Evolutionary conservation across 2,113 vertebrate genomes (phyloP).

Genomic region (Leptosomus discolor): DNA sequence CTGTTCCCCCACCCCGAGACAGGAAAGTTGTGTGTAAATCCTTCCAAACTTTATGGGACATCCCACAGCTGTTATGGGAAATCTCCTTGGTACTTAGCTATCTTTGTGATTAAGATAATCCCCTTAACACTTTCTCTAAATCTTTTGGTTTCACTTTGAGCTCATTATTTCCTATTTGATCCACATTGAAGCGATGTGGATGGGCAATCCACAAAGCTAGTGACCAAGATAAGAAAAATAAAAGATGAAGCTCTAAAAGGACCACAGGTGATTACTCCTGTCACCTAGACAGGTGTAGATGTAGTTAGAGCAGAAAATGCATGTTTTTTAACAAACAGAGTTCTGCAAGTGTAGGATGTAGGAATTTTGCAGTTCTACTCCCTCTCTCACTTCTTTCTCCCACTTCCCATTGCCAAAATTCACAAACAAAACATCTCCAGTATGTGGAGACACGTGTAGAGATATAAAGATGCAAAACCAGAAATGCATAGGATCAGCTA

Average conservation of each 20-base stretch:
- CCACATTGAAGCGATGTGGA: too few relatives aligned
- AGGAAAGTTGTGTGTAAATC: neutral
- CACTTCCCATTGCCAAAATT: neutral
- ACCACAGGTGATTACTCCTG: neutral
- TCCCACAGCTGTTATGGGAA: neutral
- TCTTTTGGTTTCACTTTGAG: neutral
- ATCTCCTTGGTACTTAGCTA: neutral
- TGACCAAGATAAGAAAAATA: neutral
- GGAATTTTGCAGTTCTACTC: neutral
- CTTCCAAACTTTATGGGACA: neutral
- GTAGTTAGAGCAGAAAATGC: neutral
- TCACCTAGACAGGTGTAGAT: neutral
- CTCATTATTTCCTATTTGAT: neutral
- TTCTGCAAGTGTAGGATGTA: neutral
- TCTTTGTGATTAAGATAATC: neutral
- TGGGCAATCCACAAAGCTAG: neutral
- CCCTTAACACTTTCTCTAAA: neutral
- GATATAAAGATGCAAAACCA: neutral
- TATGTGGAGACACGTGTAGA: neutral
- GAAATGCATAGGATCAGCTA: neutral
- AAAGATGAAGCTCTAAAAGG: neutral
- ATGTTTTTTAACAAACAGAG: neutral
- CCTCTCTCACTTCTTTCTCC: neutral
- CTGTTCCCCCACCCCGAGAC: neutral
- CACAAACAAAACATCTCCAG: neutral